A percentile compares a stretch with the other conserved stretches of the same genome.
These are phyloP conservation scores for Pundamilia nyererei DNA, from an alignment of 2,113 vertebrate genomes.

Conservation along the genomic window DNA sequence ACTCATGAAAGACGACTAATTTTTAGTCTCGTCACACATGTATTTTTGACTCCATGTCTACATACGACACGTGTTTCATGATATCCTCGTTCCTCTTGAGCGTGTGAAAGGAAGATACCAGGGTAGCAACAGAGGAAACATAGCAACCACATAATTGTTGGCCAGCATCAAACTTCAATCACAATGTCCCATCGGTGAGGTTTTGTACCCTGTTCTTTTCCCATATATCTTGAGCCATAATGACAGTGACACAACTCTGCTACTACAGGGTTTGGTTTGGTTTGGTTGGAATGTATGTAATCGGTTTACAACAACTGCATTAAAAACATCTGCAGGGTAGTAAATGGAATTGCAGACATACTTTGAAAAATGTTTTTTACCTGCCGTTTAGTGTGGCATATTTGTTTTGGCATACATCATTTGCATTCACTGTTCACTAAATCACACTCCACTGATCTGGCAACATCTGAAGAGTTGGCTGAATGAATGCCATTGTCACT, in stretches of 20 bases:
- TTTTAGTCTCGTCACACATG: background rate
- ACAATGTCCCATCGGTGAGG: constrained; percentile 8
- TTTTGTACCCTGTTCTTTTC: constrained; percentile 28
- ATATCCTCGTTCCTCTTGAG: background rate
- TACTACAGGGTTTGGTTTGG: constrained; percentile 27
- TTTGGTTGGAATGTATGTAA: constrained; percentile 42
- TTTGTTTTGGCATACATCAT: background rate
- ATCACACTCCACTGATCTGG: background rate
- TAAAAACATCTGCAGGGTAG: background rate
- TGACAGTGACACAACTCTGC: constrained; percentile 26
- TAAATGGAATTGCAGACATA: constrained; percentile 2
- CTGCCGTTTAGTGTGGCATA: background rate
- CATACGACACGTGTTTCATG: constrained; percentile 1
- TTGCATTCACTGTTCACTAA: background rate
- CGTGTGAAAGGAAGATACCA: constrained; percentile 55
- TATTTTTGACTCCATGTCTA: background rate
- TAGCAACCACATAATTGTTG: constrained; percentile 60
- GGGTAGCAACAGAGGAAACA: constrained; percentile 58
- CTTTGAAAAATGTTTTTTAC: background rate
- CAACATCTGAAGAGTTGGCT: background rate
- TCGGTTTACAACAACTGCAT: constrained; percentile 32
- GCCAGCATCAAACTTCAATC: constrained; percentile 52
- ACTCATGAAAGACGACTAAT: background rate
- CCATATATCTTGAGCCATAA: constrained; percentile 39
- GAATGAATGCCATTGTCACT: background rate